Evolutionary conservation across 2,113 vertebrate genomes (phyloP).

Genomic region (Gadus macrocephalus): DNA sequence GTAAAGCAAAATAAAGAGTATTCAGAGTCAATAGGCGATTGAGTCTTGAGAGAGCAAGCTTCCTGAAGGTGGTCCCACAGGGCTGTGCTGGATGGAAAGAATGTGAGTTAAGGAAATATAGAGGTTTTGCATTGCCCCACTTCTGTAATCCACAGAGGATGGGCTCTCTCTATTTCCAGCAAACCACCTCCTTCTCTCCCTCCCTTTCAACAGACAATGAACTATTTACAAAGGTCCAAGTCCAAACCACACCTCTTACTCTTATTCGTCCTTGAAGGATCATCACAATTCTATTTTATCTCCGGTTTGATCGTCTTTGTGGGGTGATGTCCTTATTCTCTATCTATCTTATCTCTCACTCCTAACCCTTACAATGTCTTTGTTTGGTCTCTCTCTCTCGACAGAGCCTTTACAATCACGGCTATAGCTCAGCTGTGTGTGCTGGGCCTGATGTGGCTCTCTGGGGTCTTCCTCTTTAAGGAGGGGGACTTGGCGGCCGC

Average conservation of each 20-base stretch:
- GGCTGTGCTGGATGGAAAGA: slow-evolving; percentile 20
- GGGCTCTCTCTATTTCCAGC: too few relatives aligned
- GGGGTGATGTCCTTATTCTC: too few relatives aligned
- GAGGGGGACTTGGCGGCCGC: slow-evolving; percentile 24
- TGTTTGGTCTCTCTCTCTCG: neutral
- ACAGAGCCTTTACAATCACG: slow-evolving; percentile 78
- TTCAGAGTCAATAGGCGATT: neutral
- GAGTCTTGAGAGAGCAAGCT: neutral
- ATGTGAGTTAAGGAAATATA: slow-evolving; percentile 12
- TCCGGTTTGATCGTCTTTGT: too few relatives aligned
- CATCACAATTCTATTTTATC: too few relatives aligned
- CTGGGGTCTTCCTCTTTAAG: slow-evolving; percentile 80
- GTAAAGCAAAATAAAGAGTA: neutral
- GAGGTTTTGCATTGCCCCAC: neutral
- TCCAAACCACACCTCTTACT: too few relatives aligned
- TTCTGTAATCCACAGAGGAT: too few relatives aligned
- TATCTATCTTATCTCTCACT: too few relatives aligned
- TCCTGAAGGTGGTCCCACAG: neutral
- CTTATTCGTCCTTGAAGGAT: too few relatives aligned
- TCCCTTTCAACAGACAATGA: neutral
- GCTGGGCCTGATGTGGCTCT: slow-evolving; percentile 82
- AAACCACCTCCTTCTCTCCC: too few relatives aligned
- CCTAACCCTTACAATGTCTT: neutral
- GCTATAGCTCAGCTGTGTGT: slow-evolving; percentile 83
- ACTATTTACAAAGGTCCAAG: too few relatives aligned